These are phyloP conservation scores for Micrasema longulum DNA, from an alignment of 1,140 invertebrate genomes.

Conservation along the genomic window DNA sequence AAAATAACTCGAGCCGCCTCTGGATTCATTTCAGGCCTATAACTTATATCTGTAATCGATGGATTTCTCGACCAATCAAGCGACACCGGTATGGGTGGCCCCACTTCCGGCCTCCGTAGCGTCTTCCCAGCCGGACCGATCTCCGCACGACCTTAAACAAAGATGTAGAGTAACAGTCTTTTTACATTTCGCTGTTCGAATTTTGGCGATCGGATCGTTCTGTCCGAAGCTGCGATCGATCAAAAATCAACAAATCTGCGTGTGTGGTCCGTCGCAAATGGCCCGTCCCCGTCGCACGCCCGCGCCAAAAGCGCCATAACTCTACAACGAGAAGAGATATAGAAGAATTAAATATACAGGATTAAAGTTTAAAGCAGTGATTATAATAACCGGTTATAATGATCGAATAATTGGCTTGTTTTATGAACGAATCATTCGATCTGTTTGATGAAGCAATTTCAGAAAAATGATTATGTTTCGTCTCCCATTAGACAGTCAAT, in stretches of 20 bases:
- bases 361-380: slow-evolving; percentile 18
- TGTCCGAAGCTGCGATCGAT: slow-evolving; percentile 14
- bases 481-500: no score
- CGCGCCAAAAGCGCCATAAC: slow-evolving; percentile 10
- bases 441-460: no score
- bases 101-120: slow-evolving; percentile 21
- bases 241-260: slow-evolving; percentile 1
- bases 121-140: slow-evolving; percentile 9
- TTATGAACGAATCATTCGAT: no score
- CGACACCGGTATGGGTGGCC: slow-evolving; percentile 17
- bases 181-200: slow-evolving; percentile 18
- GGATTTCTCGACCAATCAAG: slow-evolving; percentile 15
- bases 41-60: slow-evolving; percentile 27
- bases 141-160: not conserved
- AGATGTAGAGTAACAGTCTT: slow-evolving; percentile 6
- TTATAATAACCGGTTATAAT: no score
- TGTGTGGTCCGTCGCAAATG: not conserved
- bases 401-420: no score
- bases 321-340: slow-evolving; percentile 5
- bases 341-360: not conserved
- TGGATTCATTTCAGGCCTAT: not conserved
- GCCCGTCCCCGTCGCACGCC: not conserved
- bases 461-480: no score
- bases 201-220: slow-evolving; percentile 15
- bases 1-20: not conserved